Percentiles rank a stretch among this genome's conserved stretches.
Conservation (phyloP, 2,797 vertebrate genomes). For the Brachyalestes nurse region DNA sequence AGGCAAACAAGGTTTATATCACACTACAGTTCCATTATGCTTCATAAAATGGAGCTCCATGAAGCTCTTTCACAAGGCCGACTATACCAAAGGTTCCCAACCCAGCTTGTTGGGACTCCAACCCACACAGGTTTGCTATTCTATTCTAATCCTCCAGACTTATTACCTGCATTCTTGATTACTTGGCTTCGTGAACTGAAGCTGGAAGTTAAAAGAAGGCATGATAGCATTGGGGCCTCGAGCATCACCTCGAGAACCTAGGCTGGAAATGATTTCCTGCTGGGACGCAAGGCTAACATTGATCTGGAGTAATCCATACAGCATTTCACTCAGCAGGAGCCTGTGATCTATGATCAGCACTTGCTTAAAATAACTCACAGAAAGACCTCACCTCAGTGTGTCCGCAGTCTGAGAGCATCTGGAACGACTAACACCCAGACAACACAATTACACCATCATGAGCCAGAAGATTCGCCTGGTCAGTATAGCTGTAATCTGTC, state of each 20-base stretch:
- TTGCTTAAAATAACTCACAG: constrained; percentile 18
- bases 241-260: not conserved
- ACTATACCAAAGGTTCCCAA: not conserved
- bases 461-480: not conserved
- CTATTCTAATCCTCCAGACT: constrained; percentile 12
- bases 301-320: constrained; percentile 7
- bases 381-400: not conserved
- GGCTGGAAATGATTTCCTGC: constrained; percentile 27
- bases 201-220: constrained; percentile 11
- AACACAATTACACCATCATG: constrained; percentile 3
- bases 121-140: constrained; percentile 17
- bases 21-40: constrained; percentile 32
- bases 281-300: constrained; percentile 12
- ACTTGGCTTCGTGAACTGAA: not conserved
- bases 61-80: not conserved
- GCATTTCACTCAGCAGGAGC: constrained; percentile 23
- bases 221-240: constrained; percentile 1
- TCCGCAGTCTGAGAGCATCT: not conserved
- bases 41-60: constrained; percentile 21
- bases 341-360: not conserved
- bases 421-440: not conserved
- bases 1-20: constrained; percentile 40
- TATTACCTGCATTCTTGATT: constrained; percentile 23
- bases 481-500: not conserved
- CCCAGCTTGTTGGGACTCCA: not conserved